Evolutionary conservation across 2,113 vertebrate species (phyloP).

Genomic region (Myotis lucifugus): DNA sequence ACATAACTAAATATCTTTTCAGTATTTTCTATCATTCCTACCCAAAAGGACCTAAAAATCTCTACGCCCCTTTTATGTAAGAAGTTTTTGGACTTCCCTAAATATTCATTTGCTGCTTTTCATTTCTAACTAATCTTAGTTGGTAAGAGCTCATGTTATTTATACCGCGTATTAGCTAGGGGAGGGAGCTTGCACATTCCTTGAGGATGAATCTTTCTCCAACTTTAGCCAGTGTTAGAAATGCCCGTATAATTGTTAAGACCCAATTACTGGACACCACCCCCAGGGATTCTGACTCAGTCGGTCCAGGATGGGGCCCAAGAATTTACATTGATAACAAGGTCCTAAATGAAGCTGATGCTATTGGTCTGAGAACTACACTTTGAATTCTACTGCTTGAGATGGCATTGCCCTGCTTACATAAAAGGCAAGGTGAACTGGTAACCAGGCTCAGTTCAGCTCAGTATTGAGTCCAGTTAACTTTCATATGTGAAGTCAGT

Average conservation of each 20-base stretch:
- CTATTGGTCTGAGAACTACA: background rate
- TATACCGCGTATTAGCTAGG: background rate
- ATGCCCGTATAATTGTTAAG: background rate
- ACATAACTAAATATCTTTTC: background rate
- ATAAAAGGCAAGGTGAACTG: background rate
- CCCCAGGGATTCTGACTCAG: background rate
- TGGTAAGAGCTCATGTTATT: background rate
- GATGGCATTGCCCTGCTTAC: background rate
- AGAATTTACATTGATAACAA: background rate
- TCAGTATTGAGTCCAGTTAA: background rate
- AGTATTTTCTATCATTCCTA: conserved; percentile 3
- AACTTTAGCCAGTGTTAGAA: background rate
- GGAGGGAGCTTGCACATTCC: background rate
- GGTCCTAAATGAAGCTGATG: background rate
- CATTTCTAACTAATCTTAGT: background rate
- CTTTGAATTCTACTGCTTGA: background rate
- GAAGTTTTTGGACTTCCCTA: background rate
- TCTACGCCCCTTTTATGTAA: background rate
- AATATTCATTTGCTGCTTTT: background rate
- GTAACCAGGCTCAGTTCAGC: background rate
- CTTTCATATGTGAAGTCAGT: background rate
- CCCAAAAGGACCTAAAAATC: background rate
- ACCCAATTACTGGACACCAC: background rate
- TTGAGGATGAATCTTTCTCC: background rate
- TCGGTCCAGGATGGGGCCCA: background rate